Percentiles rank a stretch among this genome's conserved stretches.
These are phyloP conservation scores for Caenorhabditis angaria DNA, from an alignment of 2,888 invertebrate genomes.

Conservation along the genomic window DNA sequence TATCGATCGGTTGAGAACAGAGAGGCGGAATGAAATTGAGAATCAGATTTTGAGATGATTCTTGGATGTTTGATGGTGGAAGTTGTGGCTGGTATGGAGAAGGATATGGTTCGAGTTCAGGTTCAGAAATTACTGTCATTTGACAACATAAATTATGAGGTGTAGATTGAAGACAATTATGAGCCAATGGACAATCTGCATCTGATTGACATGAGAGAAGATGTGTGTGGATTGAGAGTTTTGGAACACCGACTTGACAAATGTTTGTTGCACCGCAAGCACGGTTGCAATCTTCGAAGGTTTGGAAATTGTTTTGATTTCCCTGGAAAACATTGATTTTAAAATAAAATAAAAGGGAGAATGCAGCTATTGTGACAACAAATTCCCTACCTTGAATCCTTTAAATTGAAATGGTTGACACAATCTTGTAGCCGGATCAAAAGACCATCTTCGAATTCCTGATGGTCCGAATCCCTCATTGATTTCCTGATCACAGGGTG, in stretches of 20 bases:
- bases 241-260: conserved; percentile 35
- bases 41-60: conserved; percentile 5
- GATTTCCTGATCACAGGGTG: conserved; percentile 52
- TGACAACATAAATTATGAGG: conserved; percentile 37
- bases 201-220: conserved; percentile 31
- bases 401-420: conserved; percentile 58
- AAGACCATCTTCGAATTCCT: conserved; percentile 55
- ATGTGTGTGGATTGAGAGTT: conserved; percentile 34
- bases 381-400: conserved; percentile 55
- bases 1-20: conserved; percentile 46
- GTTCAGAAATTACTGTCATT: neutral
- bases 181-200: conserved; percentile 22
- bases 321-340: conserved; percentile 35
- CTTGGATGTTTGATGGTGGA: conserved; percentile 10
- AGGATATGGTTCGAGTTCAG: no score
- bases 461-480: conserved; percentile 52
- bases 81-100: no score
- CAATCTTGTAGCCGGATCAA: conserved; percentile 42
- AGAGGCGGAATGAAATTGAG: conserved; percentile 12
- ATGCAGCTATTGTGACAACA: no score
- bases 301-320: conserved; percentile 60
- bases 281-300: conserved; percentile 44
- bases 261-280: conserved; percentile 48
- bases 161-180: conserved; percentile 30
- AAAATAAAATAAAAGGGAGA: conserved; percentile 7